phyloP scores from a whole-genome alignment of 2,113 vertebrate genomes.

The Tachysurus fulvidraco region DNA sequence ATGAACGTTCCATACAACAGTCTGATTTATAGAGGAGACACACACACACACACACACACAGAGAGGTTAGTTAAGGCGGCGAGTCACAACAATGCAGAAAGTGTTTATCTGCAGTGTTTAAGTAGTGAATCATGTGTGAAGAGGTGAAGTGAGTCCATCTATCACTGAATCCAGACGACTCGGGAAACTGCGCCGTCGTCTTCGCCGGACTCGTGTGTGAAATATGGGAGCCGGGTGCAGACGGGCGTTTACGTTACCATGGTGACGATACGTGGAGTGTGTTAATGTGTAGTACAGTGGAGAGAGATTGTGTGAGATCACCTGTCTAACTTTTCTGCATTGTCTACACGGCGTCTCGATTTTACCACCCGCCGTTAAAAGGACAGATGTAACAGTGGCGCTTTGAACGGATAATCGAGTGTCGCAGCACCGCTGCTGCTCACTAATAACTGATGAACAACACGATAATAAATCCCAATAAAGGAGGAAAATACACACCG shows the following conservation, averaged over 20 bases:
- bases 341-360: constrained; percentile 24
- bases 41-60: background rate
- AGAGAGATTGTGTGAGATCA: background rate
- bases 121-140: constrained; percentile 42
- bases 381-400: constrained; percentile 36
- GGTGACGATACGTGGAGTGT: background rate
- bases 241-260: constrained; percentile 37
- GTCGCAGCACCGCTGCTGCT: constrained; percentile 38
- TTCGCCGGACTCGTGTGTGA: constrained; percentile 32
- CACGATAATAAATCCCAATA: constrained; percentile 28
- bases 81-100: constrained; percentile 19
- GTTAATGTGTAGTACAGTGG: background rate
- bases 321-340: background rate
- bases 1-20: background rate
- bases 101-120: constrained; percentile 40
- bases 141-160: constrained; percentile 39
- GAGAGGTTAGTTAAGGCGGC: constrained; percentile 23
- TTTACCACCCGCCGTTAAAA: constrained; percentile 40
- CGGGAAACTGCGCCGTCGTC: constrained; percentile 17
- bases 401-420: constrained; percentile 49
- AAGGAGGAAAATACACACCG: constrained; percentile 17
- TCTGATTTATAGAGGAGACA: constrained; percentile 21
- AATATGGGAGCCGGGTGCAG: constrained; percentile 28
- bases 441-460: constrained; percentile 19
- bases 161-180: constrained; percentile 45